Conservation (phyloP, 2,888 invertebrate species). For the Andrena flavipes region DNA sequence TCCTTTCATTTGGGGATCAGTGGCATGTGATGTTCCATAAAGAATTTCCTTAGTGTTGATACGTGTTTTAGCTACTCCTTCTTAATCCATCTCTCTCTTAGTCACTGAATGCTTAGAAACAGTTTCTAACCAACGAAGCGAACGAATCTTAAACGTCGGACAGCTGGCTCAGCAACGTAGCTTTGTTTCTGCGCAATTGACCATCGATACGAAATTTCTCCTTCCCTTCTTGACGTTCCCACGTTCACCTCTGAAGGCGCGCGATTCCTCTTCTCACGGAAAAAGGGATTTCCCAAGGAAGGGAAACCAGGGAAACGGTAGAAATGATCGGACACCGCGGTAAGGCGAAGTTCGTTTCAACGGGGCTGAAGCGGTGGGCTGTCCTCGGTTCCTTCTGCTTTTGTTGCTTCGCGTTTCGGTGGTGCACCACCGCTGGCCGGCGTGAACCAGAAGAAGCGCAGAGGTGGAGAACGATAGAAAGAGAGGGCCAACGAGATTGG, state of each 20-base stretch:
- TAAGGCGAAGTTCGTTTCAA: conserved; percentile 64
- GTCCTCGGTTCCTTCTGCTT: conserved; percentile 71
- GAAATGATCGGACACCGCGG: conserved; percentile 59
- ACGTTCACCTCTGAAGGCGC: background rate
- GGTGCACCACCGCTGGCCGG: conserved; percentile 67
- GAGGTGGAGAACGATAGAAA: conserved; percentile 54
- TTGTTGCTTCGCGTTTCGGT: conserved; percentile 74
- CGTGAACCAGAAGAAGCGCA: conserved; percentile 53
- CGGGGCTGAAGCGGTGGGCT: conserved; percentile 76
- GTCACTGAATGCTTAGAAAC: too few species aligned
- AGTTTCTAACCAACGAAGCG: too few species aligned
- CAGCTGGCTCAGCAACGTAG: too few species aligned
- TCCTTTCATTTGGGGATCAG: background rate
- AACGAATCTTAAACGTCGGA: too few species aligned
- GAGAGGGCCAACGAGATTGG: conserved; percentile 75
- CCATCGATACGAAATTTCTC: background rate
- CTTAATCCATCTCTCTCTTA: too few species aligned
- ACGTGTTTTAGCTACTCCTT: too few species aligned
- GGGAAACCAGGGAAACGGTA: conserved; percentile 26
- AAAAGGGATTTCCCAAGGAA: background rate
- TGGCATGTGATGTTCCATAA: too few species aligned
- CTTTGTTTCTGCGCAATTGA: background rate
- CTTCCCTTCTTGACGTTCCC: background rate
- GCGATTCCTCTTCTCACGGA: background rate
- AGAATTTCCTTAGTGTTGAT: too few species aligned